These are phyloP conservation scores for Ptilonorhynchus violaceus DNA, from an alignment of 2,113 vertebrate genomes.

Conservation along the genomic window DNA sequence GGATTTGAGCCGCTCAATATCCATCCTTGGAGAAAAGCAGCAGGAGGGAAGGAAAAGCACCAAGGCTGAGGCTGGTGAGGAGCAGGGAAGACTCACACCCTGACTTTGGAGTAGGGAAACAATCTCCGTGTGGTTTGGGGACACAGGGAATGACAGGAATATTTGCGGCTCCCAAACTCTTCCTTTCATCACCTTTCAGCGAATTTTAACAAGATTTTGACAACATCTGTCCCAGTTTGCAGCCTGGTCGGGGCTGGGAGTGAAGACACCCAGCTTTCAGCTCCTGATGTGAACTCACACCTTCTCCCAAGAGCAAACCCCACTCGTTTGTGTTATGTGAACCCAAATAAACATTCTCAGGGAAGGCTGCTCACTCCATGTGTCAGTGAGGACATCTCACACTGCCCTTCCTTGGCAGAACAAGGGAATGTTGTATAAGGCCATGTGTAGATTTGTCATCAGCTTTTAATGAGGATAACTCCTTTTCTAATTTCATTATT, in stretches of 20 bases:
- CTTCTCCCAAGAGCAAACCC: slow-evolving; percentile 5
- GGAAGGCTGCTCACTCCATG: not conserved
- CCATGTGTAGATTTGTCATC: not conserved
- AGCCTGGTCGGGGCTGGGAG: not conserved
- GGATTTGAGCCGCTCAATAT: not conserved
- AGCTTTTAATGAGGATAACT: not conserved
- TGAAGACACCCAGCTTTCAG: not conserved
- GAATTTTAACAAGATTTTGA: not conserved
- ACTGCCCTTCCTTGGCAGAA: not conserved
- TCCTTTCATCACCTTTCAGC: slow-evolving; percentile 4
- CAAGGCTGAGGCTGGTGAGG: not conserved
- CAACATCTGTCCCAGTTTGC: not conserved
- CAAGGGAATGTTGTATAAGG: not conserved
- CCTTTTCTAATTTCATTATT: not conserved
- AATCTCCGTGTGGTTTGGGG: not conserved
- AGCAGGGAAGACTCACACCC: rapidly evolving
- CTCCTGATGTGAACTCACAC: not conserved
- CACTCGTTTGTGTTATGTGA: not conserved
- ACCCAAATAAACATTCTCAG: not conserved
- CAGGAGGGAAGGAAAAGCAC: not conserved
- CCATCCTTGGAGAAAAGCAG: not conserved
- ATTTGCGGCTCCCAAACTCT: not conserved
- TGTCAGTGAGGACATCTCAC: not conserved
- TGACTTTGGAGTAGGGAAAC: not conserved
- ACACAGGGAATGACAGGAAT: not conserved